These are phyloP conservation scores for Anthopleura xanthogrammica DNA, from an alignment of 92 coral and sea anemone species.

Conservation along the genomic window DNA sequence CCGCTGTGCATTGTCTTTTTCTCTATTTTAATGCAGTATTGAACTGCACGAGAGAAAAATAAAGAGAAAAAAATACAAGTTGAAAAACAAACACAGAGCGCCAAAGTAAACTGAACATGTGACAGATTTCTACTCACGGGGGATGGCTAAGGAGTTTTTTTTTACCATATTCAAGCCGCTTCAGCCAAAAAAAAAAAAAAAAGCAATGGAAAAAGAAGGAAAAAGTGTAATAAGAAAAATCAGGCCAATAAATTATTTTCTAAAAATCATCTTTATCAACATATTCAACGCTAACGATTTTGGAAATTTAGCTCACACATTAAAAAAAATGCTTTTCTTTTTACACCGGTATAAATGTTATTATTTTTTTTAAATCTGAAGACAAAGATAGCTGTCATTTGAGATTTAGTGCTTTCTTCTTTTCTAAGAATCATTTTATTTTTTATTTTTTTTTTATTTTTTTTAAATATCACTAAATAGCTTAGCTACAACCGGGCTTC, in stretches of 20 bases:
- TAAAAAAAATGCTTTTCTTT: too few relatives aligned
- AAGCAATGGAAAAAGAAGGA: too few relatives aligned
- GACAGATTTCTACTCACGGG: not conserved
- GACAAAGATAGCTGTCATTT: too few relatives aligned
- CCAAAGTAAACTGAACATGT: constrained; percentile 26
- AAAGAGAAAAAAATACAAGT: not conserved
- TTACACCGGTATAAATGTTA: too few relatives aligned
- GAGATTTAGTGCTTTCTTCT: not conserved
- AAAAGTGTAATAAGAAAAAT: too few relatives aligned
- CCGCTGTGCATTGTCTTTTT: not conserved
- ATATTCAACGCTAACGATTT: too few relatives aligned
- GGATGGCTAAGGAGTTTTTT: constrained; percentile 3
- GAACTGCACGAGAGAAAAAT: not conserved
- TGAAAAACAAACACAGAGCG: constrained; percentile 17
- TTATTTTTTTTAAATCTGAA: too few relatives aligned
- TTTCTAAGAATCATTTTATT: not conserved
- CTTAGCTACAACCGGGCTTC: not conserved
- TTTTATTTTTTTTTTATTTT: not conserved
- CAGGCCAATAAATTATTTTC: too few relatives aligned
- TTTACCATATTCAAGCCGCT: not conserved
- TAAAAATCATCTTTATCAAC: too few relatives aligned
- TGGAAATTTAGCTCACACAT: too few relatives aligned
- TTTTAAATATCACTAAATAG: not conserved
- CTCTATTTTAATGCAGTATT: not conserved
- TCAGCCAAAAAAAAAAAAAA: not conserved